Percentiles rank a stretch among this genome's conserved stretches.
Evolutionary conservation across 1,140 invertebrate genomes (phyloP).

Genomic region (Drosophila ironensis): DNA sequence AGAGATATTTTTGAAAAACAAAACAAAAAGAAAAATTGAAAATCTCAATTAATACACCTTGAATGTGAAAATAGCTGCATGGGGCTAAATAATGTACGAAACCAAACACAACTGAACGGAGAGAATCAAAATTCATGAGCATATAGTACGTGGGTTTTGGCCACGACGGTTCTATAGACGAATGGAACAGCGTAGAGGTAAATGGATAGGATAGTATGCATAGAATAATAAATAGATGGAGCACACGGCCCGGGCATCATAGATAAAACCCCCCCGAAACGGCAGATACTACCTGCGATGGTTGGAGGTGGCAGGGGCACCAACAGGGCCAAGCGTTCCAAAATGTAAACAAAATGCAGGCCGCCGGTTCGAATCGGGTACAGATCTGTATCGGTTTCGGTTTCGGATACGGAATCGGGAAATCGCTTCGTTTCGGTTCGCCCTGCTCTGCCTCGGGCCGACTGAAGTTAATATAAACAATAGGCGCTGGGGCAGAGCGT

Average conservation of each 20-base stretch:
- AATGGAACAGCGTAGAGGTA: conserved; percentile 48
- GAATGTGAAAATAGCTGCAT: conserved; percentile 58
- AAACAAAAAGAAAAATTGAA: conserved; percentile 19
- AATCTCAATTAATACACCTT: conserved; percentile 69
- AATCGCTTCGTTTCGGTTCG: conserved; percentile 17
- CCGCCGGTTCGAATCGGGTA: conserved; percentile 25
- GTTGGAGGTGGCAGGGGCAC: conserved; percentile 4
- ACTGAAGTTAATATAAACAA: conserved; percentile 74
- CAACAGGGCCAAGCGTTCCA: conserved; percentile 5
- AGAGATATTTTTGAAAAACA: conserved; percentile 9
- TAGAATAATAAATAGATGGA: conserved; percentile 73
- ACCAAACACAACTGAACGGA: conserved; percentile 13
- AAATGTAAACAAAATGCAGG: conserved; percentile 65
- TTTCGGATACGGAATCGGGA: conserved; percentile 19
- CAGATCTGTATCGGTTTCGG: conserved; percentile 1
- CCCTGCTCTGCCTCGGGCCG: conserved; percentile 16
- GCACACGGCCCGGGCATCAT: conserved; percentile 12
- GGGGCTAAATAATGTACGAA: conserved; percentile 34
- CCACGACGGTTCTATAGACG: conserved; percentile 9
- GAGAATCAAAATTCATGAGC: conserved; percentile 48
- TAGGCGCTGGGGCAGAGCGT: not conserved
- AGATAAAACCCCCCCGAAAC: conserved; percentile 24
- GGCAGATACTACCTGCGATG: too few species aligned
- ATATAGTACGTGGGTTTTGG: conserved; percentile 48
- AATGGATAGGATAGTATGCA: conserved; percentile 72